Evolutionary conservation across 2,113 vertebrate genomes (phyloP).

Genomic region (Elephas maximus): DNA sequence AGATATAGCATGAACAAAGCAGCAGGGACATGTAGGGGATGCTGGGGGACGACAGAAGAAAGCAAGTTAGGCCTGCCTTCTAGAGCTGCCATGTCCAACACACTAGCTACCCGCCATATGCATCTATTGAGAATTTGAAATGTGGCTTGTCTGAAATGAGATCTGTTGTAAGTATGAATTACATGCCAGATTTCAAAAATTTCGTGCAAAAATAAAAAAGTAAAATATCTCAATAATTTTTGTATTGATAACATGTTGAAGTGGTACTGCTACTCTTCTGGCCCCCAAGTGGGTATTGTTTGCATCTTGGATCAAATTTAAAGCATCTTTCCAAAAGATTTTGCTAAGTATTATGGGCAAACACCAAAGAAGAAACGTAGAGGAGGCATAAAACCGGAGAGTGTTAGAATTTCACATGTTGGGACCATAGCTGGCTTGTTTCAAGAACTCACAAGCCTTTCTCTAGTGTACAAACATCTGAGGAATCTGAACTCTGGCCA

Average conservation of each 20-base stretch:
- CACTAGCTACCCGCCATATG: not conserved
- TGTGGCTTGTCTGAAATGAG: not conserved
- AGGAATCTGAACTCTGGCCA: not conserved
- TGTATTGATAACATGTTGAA: not conserved
- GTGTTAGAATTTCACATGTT: not conserved
- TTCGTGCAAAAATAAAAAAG: not conserved
- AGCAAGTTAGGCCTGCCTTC: not conserved
- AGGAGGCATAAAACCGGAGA: not conserved
- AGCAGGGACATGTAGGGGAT: not conserved
- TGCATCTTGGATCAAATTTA: not conserved
- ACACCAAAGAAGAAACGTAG: not conserved
- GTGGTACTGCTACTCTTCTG: not conserved
- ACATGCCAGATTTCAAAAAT: conserved; percentile 16
- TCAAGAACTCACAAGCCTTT: not conserved
- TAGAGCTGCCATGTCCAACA: not conserved
- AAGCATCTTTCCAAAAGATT: conserved; percentile 42
- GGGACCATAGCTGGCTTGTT: not conserved
- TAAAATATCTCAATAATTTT: not conserved
- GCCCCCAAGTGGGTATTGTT: not conserved
- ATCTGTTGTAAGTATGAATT: not conserved
- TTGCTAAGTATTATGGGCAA: not conserved
- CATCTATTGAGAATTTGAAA: not conserved
- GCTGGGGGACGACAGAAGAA: not conserved
- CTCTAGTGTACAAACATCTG: not conserved
- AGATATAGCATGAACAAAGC: not conserved